Percentiles rank a stretch among this genome's conserved stretches.
phyloP scores from a whole-genome alignment of 2,888 invertebrate genomes.

The Drosophila cracens region DNA sequence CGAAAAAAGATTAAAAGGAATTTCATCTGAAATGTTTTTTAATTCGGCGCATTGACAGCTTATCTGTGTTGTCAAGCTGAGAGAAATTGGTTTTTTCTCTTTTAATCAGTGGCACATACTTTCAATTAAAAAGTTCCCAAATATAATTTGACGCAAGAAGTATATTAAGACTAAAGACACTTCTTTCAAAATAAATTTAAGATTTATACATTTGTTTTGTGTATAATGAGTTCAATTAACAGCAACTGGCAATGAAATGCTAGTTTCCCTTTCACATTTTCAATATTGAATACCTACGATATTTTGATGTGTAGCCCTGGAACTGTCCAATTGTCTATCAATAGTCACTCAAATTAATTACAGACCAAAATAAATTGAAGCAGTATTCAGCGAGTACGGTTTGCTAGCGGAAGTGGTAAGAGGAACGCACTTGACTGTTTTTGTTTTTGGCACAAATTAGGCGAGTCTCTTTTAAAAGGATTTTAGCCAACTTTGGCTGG shows the following conservation, averaged over 20 bases:
- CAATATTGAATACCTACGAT: not conserved
- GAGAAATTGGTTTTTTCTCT: not conserved
- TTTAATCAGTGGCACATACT: not conserved
- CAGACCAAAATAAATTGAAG: not conserved
- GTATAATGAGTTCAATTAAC: not conserved
- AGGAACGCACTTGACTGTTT: constrained; percentile 16
- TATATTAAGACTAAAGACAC: not conserved
- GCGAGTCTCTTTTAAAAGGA: constrained; percentile 39
- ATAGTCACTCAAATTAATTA: not conserved
- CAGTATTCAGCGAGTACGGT: not conserved
- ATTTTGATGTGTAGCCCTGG: not conserved
- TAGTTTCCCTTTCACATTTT: not conserved
- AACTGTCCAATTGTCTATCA: not conserved
- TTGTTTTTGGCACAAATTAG: not conserved
- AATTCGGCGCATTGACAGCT: not conserved
- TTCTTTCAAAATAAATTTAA: not conserved
- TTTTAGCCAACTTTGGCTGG: constrained; percentile 41
- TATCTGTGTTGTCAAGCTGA: not conserved
- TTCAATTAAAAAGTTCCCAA: not conserved
- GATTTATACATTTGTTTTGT: no score
- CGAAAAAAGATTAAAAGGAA: no score
- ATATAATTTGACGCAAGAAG: not conserved
- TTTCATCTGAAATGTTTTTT: not conserved
- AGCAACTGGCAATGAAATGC: not conserved
- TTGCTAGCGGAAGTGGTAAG: not conserved